Base-by-base conservation (phyloP, 2,888 invertebrate genomes). In the Anarsia innoxiella region DNA sequence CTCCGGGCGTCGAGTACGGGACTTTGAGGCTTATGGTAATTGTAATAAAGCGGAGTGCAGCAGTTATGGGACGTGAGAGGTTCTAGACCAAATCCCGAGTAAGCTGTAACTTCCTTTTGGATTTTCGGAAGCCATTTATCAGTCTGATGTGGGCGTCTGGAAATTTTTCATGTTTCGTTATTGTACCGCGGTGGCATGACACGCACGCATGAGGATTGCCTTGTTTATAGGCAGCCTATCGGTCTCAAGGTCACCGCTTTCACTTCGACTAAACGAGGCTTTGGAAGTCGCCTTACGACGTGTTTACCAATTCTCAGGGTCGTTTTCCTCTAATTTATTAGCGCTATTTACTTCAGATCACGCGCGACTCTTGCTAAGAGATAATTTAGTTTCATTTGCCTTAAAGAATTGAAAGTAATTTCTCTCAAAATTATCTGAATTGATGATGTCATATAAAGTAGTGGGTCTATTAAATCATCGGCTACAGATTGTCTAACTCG, bases 81-180 rank as follows among this genome's bases (percentile, higher is more conserved):
- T 82, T 84, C 84, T 83, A 83, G 84, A 83, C 84, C 80, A 86
- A 86, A 86, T 86, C 86, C 85, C 82, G 69, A 80, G 77, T 86
- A 86, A 86, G 86, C 86, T 85, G 84, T 86, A 84, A 86, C 86
- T 86, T 86, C 86, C 86, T 86, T 86, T 85, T 84, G 86, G 85
- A 86, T 86, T 85, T 86, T 86, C 83, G 85, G 85, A 85, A 86
- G 86, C 84, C 85, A 86, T 86, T 86, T 86, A 85, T 86, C 86
- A 85, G 86, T 84, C 82, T 83, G 83, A 83, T 83, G 83, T 75
- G 78, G 65, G 80, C 77, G 84, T 80, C 83, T 84, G 80, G 80
- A 83, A 80, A 83, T 84, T 84, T 83, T 84, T 84, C 83, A 83
- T 85, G 85, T 86, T 84, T 83, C 80, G 82, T 85, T 84, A 84